These are phyloP conservation scores for Tetranychus piercei DNA, from an alignment of 2,888 invertebrate genomes.

Conservation along the genomic window DNA sequence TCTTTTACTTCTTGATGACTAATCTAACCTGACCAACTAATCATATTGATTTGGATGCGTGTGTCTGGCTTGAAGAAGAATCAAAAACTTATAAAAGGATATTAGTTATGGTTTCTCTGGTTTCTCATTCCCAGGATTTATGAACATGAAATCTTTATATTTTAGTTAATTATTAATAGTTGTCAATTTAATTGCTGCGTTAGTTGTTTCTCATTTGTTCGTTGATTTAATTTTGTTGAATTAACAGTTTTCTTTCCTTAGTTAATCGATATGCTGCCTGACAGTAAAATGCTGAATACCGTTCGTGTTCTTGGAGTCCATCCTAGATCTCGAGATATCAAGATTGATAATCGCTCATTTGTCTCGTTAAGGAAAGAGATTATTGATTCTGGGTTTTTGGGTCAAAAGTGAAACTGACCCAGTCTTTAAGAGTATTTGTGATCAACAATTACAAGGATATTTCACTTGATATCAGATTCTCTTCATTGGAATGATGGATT, in stretches of 20 bases:
- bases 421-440: not conserved
- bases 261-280: slow-evolving; percentile 65
- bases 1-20: slow-evolving; percentile 42
- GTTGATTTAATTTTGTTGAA: too few relatives aligned
- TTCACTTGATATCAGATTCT: not conserved
- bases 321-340: slow-evolving; percentile 83
- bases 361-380: not conserved
- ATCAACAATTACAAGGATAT: not conserved
- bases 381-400: not conserved
- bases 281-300: slow-evolving; percentile 81
- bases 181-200: too few relatives aligned
- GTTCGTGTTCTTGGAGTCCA: slow-evolving; percentile 85
- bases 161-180: too few relatives aligned
- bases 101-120: slow-evolving; percentile 79
- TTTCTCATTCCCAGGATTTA: slow-evolving; percentile 99
- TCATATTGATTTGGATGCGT: slow-evolving; percentile 64
- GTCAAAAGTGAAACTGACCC: not conserved
- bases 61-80: slow-evolving; percentile 98
- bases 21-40: too few relatives aligned
- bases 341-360: slow-evolving; percentile 89
- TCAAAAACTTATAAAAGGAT: slow-evolving; percentile 89
- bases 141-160: too few relatives aligned
- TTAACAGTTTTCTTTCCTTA: too few relatives aligned
- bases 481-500: not conserved
- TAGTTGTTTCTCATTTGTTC: too few relatives aligned